These are phyloP conservation scores for Cryptus viduatorius DNA, from an alignment of 2,888 invertebrate species.

Conservation along the genomic window DNA sequence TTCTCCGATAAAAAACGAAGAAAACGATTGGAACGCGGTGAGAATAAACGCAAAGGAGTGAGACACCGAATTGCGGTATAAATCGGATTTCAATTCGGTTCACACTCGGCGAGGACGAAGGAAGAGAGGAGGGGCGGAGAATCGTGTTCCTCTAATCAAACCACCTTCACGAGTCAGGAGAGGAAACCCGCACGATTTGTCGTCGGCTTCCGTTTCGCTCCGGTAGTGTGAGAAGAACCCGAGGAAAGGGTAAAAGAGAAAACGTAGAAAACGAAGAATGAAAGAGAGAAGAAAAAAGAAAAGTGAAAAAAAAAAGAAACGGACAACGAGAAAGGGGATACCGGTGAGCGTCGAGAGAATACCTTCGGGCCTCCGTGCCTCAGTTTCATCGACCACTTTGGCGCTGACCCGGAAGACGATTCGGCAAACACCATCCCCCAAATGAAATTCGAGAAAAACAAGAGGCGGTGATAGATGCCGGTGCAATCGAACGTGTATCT, in stretches of 20 bases:
- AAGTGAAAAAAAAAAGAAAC: not conserved
- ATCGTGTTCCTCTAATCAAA: constrained; percentile 74
- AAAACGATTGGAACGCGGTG: not conserved
- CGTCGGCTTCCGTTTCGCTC: constrained; percentile 46
- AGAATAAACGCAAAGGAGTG: constrained; percentile 40
- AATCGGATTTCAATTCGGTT: constrained; percentile 72
- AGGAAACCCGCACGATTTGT: constrained; percentile 67
- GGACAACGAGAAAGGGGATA: constrained; percentile 33
- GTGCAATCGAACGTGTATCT: constrained; percentile 65
- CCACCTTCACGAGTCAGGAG: constrained; percentile 64
- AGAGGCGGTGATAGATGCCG: constrained; percentile 67
- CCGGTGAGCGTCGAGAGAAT: constrained; percentile 34
- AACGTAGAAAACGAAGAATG: not conserved
- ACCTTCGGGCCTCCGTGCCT: constrained; percentile 40
- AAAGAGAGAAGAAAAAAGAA: constrained; percentile 34
- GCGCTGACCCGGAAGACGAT: constrained; percentile 67
- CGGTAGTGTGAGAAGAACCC: constrained; percentile 1
- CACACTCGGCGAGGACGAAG: constrained; percentile 58
- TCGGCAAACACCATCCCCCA: constrained; percentile 67
- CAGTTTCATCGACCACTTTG: constrained; percentile 62
- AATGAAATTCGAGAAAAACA: constrained; percentile 67
- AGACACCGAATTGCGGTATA: constrained; percentile 66
- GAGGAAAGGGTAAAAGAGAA: constrained; percentile 31
- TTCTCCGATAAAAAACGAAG: constrained; percentile 10
- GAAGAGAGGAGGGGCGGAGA: constrained; percentile 5